Evolutionary conservation across 2,113 vertebrate species (phyloP), one percentile per base, ranked within the genome.

Genomic region (Malurus melanocephalus): DNA sequence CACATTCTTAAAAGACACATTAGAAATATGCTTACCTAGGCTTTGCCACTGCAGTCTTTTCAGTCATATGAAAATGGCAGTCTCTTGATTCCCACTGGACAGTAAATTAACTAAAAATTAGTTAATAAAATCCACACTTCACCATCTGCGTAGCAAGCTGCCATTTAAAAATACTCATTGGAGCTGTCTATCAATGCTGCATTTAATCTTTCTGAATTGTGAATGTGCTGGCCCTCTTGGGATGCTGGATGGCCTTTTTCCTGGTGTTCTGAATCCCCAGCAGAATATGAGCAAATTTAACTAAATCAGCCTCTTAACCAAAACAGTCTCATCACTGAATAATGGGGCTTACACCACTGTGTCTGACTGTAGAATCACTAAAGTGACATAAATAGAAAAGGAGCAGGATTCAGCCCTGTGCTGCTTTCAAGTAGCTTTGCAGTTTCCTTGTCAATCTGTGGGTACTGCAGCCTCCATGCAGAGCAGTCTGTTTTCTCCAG

Each of bases 111-210:
- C 52, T 80, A 61, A 52, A 88, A 95, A 13, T 64, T 77, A 89
- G 56, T 89, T 94, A 92, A 89, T 77, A 87, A 94, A 95, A 93
- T 83, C 61, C 14, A 20, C 43, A 65, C 33, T 80, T 91, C 79
- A 68, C 14, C 10, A 4, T 83, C 82, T 8, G 3, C 1, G 0
- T 65, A 32, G 65, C 89, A 91, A 78, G 32, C 32, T 89, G 65
- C 68, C 65, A 65, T 88, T 80, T 83, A 61, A 90, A 92, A 77
- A 77, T 87, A 53, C 43, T 68, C 12, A 14, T 2, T 89, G 85
- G 43, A 83, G 35, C 72, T 76, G 49, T 80, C 82, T 92, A 2
- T 83, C 82, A 77, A 48, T 83, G n/a, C 35, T 60, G 45, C 11
- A 8, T 94, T 89, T 91, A 91, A 88, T 89, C 33, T 64, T 65